Base-by-base conservation (phyloP, 2,888 invertebrate genomes). In the Podotricha telesiphe region DNA sequence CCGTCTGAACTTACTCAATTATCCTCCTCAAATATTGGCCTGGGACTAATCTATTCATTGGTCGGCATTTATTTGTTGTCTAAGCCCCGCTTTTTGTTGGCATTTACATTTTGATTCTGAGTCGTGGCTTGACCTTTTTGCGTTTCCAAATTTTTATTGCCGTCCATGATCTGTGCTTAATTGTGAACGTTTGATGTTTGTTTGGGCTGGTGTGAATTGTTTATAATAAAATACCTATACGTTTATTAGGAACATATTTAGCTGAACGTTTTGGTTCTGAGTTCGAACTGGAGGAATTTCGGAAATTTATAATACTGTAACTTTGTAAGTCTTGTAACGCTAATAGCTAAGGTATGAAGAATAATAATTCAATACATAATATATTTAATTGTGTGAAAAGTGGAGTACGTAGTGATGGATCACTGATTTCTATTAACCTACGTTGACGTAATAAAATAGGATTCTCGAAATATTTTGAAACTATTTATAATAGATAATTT, bases 31-130 rank as follows among this genome's bases (percentile, higher is more conserved):
- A 82, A 82, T 80, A 84, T 82, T 80, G 80, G 78, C 76, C 80
- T 73, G 73, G 75, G 69, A 71, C 72, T 82, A 80, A 83, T 84
- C 76, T 83, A 83, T 83, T 82, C 85, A 82, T 82, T 79, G 80
- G 63, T 55, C 74, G 77, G 68, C 78, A 73, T 79, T 79, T 81
- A 80, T 82, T 81, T 77, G 78, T 74, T 70, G 68, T 78, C 73
- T 78, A 74, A 80, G 59, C 77, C 72, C 71, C 66, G 72, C 76
- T 68, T 75, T 75, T 75, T 76, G 77, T 76, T 75, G 53, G 50
- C 56, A 80, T 82, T 83, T 81, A 80, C 80, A 83, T 84, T 55
- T 80, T 71, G 68, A 71, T 71, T 71, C 65, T 34, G 61, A 70
- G 51, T 19, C 37, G 59, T 51, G 69, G 65, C 66, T 62, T 68